Evolutionary conservation across 2,797 vertebrate genomes (phyloP).

Genomic region (Ctenosaura bakeri): DNA sequence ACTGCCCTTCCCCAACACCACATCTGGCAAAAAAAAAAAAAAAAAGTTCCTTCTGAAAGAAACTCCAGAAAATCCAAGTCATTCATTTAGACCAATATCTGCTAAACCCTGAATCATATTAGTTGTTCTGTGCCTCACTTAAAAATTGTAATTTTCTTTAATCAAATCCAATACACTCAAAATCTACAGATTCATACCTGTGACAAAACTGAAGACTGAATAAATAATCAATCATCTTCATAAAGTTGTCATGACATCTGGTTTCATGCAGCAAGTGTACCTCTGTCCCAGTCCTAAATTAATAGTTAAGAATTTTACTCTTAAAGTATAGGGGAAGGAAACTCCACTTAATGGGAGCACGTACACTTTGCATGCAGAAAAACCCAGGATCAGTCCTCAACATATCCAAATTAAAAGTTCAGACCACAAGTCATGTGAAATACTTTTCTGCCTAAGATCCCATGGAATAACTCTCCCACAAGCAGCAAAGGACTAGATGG

Average conservation of each 20-base stretch:
- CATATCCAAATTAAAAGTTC: not conserved
- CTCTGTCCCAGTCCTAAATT: not conserved
- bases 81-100: too few species aligned
- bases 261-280: not conserved
- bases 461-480: not conserved
- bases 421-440: not conserved
- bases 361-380: not conserved
- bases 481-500: not conserved
- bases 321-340: not conserved
- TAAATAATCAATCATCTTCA: not conserved
- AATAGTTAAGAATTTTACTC: not conserved
- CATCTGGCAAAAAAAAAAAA: too few species aligned
- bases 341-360: not conserved
- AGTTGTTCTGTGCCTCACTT: not conserved
- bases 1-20: too few species aligned
- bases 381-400: not conserved
- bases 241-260: not conserved
- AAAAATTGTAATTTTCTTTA: not conserved
- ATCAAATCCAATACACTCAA: not conserved
- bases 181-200: not conserved
- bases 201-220: not conserved
- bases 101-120: not conserved
- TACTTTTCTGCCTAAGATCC: not conserved
- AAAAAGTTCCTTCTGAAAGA: too few species aligned
- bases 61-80: too few species aligned